Base-by-base conservation (phyloP, 2,797 vertebrate species). In the Tauraco hartlaubi region DNA sequence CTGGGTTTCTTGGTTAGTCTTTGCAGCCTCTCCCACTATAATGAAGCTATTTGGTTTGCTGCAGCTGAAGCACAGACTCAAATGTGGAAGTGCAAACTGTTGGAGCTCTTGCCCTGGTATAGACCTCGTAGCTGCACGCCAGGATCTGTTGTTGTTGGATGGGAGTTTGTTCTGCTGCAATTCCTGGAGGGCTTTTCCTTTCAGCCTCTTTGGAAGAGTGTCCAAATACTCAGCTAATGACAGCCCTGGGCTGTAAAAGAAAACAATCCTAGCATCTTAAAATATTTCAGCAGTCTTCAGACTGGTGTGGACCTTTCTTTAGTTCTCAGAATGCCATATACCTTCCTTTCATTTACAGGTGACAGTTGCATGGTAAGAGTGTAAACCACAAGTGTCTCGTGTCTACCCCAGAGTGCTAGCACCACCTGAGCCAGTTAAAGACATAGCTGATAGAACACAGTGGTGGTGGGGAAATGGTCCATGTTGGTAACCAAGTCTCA, bases 151-250 rank as follows among this genome's bases (percentile, higher is more conserved):
- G 69, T 43, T 84, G 48, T 86, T 94, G 91, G 92, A 56, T 54
- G 46, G 69, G 51, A 88, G 31, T 80, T 91, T 49, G 58, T 78
- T 72, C 66, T 93, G 62, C 73, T 75, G 29, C 83, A 43, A 62
- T 33, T 90, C 72, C 85, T 88, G 82, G 17, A 90, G 73, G 73
- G 46, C 58, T 95, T 88, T 96, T 72, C 66, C 83, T 93, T 88
- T 64, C 90, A 90, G 46, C 69, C 77, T 84, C 49, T 72, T 86
- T 90, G 73, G 62, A 84, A 66, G n/a, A 88, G 62, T 69, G 81
- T 56, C 76, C 90, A 84, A 80, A 48, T 85, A 49, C 54, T 54
- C 88, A 78, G 73, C 48, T 93, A 88, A 75, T 92, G 92, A 81
- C 81, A 96, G 54, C 84, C 77, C 49, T 78, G 85, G 46, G 76